Conservation (phyloP, 2,113 vertebrate genomes). For the Mola mola region DNA sequence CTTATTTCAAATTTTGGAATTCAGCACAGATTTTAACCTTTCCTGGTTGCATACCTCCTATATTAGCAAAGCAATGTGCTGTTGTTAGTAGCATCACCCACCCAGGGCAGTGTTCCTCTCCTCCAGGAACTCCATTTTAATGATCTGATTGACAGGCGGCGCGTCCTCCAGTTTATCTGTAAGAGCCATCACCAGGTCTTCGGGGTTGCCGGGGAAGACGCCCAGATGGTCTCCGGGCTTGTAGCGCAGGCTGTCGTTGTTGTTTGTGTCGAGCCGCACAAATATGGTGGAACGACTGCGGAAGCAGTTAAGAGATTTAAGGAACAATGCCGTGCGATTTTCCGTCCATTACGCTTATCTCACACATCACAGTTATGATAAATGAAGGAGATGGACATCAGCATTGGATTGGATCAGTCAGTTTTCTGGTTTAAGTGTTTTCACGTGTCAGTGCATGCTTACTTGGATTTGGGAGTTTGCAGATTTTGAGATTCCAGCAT, state of each 20-base stretch:
- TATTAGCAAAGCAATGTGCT: too few species aligned
- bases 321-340: background rate
- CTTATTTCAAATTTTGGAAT: too few species aligned
- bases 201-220: conserved; percentile 92
- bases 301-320: conserved; percentile 38
- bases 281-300: conserved; percentile 93
- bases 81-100: conserved; percentile 62
- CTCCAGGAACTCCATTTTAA: conserved; percentile 95
- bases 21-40: too few species aligned
- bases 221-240: conserved; percentile 95
- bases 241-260: conserved; percentile 89
- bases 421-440: background rate
- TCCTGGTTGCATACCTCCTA: too few species aligned
- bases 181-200: conserved; percentile 91
- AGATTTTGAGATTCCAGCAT: conserved; percentile 92
- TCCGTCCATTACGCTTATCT: conserved; percentile 69
- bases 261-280: conserved; percentile 90
- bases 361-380: too few species aligned
- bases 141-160: conserved; percentile 90
- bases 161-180: conserved; percentile 93
- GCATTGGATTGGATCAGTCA: background rate
- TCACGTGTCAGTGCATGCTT: conserved; percentile 43
- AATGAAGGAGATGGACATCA: background rate
- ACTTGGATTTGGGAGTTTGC: conserved; percentile 95
- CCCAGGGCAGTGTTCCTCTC: conserved; percentile 94